Evolutionary conservation across 2,888 invertebrate genomes (phyloP), one percentile per base, ranked within the genome.

Genomic region (Cordilura impudica): DNA sequence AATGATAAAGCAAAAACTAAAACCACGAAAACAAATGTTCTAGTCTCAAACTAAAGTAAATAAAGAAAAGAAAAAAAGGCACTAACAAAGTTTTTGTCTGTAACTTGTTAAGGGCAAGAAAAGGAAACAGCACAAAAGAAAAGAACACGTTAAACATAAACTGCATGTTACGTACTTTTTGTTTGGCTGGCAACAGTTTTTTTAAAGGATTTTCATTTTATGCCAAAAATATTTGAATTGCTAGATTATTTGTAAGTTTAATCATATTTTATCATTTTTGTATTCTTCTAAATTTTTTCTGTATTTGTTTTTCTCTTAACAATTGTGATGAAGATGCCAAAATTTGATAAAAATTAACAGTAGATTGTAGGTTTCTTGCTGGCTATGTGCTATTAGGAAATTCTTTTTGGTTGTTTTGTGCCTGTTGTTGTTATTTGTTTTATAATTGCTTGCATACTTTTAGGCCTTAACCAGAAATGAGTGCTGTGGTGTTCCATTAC

Each of bases 371-470:
- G 18, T 58, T 43, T 18, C 18, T 43, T 43, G 7, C 21, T 10
- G 7, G 10, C 19, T 1, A 7, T 45, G n/a, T 53, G 58, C n/a
- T 31, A 4, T 65, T 23, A 29, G 18, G n/a, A 4, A 10, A 12
- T 14, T 65, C 23, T 29, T 60, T 12, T 43, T 19, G 6, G 23
- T 16, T 51, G n/a, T 63, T 51, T n/a, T 35, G 8, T 16, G 31
- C 43, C 4, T 39, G 21, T 66, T 10, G 43, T 61, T 51, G 51
- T 60, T 43, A 53, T 69, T 69, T 78, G 53, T 78, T 70, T 71
- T 71, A 66, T 74, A 74, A 78, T 74, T 78, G 70, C 70, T 65
- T 60, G 78, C 73, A 60, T 74, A 78, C 70, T 78, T 78, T 66
- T 2, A 74, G 78, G 66, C 66, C 43, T 71, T 74, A 51, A 66